Base-by-base conservation (phyloP, 2,113 vertebrate genomes). In the Chlamydotis undulata region DNA sequence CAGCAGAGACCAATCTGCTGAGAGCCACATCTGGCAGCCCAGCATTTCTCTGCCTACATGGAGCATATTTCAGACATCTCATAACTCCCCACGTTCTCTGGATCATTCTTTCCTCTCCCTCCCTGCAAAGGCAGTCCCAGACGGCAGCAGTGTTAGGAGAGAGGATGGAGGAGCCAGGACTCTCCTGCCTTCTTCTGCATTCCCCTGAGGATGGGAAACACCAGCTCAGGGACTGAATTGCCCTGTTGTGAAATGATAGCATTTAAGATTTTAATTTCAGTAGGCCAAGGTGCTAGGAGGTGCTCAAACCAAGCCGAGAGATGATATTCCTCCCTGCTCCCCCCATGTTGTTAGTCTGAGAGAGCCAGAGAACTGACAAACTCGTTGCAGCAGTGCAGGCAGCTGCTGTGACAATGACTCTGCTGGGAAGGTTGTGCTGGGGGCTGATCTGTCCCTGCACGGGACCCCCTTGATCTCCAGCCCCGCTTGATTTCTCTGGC, bases 401-500 rank as follows among this genome's bases (percentile, higher is more conserved):
- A 61, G 78, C 64, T 25, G 73, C 84, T 55, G 74, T 6, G 84
- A 28, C 53, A 33, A 17, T 2, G 19, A 14, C 64, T 29, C 31
- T 5, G 24, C 82, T 2, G 57, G n/a, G 37, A 65, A 57, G 12
- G 39, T n/a, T 47, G 63, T 1, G 5, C 61, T 22, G 78, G 61
- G 52, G 33, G 13, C 57, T 29, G 41, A 6, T 35, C 39, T 74
- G 52, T 49, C 86, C 76, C 81, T 57, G 63, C 4, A 1, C 41
- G 65, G 79, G 35, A 70, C 50, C 67, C 37, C 64, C 47, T 35
- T 4, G 7, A 33, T 86, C 57, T 86, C 70, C 88, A 50, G 28
- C 63, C 70, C 68, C 0, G 39, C 90, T 96, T 96, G 96, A 98
- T 95, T 97, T 81, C 97, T 98, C 94, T 97, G 94, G 95, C 87